Percentiles rank a stretch among this genome's conserved stretches.
Conservation (phyloP, 2,113 vertebrate genomes). For the Pachycephala philippinensis region DNA sequence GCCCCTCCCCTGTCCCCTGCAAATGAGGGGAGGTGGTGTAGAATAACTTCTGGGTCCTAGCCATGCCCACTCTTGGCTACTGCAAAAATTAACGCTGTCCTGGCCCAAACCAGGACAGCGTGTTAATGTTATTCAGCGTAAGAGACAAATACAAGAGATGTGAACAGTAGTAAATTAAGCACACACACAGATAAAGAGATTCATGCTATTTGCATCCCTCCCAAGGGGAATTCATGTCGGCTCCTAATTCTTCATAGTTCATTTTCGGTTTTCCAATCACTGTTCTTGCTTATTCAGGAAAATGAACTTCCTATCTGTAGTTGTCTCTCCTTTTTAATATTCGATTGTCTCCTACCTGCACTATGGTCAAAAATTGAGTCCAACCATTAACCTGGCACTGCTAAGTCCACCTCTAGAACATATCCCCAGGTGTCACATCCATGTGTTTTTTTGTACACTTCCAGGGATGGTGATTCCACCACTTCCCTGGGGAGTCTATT, state of each 20-base stretch:
- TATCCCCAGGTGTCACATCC: background rate
- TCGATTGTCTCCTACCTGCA: background rate
- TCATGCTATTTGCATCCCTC: background rate
- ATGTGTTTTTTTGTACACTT: background rate
- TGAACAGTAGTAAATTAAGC: background rate
- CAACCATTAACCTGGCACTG: too few species aligned
- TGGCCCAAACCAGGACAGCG: background rate
- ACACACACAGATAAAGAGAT: background rate
- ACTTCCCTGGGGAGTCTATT: background rate
- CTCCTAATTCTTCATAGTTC: background rate
- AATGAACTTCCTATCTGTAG: background rate
- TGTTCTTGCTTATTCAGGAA: background rate
- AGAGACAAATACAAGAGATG: background rate
- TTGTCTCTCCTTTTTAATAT: background rate
- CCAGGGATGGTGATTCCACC: background rate
- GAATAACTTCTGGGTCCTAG: background rate
- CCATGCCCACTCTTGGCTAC: background rate
- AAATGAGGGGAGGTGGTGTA: background rate
- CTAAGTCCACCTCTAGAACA: background rate
- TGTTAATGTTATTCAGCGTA: background rate
- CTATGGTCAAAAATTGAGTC: background rate
- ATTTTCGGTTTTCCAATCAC: background rate
- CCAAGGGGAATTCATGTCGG: background rate
- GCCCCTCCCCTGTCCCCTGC: background rate
- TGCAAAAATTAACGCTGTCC: background rate